A percentile compares a stretch with the other conserved stretches of the same genome.
These are phyloP conservation scores for Natrix natrix DNA, from an alignment of 2,797 vertebrate species.

Conservation along the genomic window DNA sequence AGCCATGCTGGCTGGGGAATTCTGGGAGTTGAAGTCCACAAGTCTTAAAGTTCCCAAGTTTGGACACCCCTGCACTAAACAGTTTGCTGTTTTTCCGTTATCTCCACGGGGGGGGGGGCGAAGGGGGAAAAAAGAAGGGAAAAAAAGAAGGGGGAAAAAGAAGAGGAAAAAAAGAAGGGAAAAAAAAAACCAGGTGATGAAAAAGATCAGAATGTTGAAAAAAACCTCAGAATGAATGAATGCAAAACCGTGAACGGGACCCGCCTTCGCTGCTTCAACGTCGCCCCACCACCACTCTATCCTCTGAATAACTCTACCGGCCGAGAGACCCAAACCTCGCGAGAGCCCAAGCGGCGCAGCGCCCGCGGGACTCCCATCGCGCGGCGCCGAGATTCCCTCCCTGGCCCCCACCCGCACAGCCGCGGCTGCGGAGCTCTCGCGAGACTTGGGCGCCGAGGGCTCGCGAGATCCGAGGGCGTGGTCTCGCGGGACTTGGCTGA, in stretches of 20 bases:
- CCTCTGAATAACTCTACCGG: neutral
- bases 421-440: neutral
- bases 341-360: neutral
- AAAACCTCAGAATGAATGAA: neutral
- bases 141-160: no score
- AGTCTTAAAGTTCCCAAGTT: no score
- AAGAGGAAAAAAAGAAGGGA: no score
- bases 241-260: neutral
- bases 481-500: constrained; percentile 2
- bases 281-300: no score
- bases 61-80: no score
- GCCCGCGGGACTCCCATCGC: neutral
- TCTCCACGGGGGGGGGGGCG: no score
- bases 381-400: neutral
- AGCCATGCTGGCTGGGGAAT: no score
- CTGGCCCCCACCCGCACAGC: no score
- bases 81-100: no score
- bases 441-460: neutral
- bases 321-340: neutral
- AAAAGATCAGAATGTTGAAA: neutral
- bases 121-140: no score
- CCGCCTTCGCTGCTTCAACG: neutral
- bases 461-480: neutral
- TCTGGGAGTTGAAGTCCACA: no score
- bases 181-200: no score